These are phyloP conservation scores for Gambelia wislizenii DNA, from an alignment of 2,797 vertebrate species.

Conservation along the genomic window DNA sequence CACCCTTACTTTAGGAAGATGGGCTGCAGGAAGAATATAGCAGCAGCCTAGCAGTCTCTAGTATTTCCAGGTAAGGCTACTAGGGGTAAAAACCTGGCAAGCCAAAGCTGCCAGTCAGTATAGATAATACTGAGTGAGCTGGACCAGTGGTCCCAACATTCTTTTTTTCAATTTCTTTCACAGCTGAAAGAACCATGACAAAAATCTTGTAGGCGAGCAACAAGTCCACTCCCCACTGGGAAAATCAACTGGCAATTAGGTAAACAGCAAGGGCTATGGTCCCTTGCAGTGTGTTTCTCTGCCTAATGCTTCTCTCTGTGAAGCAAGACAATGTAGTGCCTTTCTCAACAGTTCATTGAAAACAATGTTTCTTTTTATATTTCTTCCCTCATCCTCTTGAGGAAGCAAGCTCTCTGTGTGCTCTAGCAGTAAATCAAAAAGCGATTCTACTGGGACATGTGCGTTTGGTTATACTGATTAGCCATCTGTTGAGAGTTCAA, in stretches of 20 bases:
- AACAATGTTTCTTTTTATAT: constrained; percentile 38
- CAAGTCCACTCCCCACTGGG: not conserved
- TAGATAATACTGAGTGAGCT: not conserved
- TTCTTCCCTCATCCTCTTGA: constrained; percentile 44
- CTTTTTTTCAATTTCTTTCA: not conserved
- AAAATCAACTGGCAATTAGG: not conserved
- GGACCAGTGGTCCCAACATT: not conserved
- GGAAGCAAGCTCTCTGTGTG: constrained; percentile 14
- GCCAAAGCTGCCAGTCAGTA: not conserved
- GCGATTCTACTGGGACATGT: constrained; percentile 36
- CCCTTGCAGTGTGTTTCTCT: constrained; percentile 27
- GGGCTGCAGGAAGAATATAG: too few relatives aligned
- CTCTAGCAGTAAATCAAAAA: constrained; percentile 38
- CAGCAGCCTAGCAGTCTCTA: not conserved
- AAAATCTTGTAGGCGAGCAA: not conserved
- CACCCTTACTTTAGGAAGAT: too few relatives aligned
- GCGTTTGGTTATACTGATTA: constrained; percentile 53
- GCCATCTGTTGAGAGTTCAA: constrained; percentile 56
- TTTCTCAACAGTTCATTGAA: constrained; percentile 15
- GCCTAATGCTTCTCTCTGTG: constrained; percentile 27
- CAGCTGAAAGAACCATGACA: not conserved
- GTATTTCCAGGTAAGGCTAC: not conserved
- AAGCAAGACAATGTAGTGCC: constrained; percentile 18
- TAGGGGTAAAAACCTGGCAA: not conserved
- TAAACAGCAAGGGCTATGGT: not conserved